Evolutionary conservation across 2,797 vertebrate genomes (phyloP).

Genomic region (Mycteria americana): DNA sequence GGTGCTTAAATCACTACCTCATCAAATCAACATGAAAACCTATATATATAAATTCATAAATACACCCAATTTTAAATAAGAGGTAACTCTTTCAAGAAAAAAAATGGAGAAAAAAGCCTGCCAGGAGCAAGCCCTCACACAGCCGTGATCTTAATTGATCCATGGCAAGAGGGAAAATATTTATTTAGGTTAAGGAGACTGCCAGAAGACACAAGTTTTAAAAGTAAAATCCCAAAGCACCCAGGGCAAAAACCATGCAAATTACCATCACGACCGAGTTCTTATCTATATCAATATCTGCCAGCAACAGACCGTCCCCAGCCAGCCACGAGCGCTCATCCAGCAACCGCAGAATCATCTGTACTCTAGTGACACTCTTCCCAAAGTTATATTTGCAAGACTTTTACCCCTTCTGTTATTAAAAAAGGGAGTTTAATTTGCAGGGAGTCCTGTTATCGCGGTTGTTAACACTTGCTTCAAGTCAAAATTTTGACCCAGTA

Average conservation of each 20-base stretch:
- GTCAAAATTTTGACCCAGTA: not conserved
- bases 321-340: not conserved
- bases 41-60: not conserved
- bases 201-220: not conserved
- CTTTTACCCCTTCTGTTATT: not conserved
- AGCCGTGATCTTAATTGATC: not conserved
- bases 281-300: not conserved
- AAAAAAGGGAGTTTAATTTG: not conserved
- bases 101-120: not conserved
- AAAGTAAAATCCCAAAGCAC: conserved; percentile 11
- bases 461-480: not conserved
- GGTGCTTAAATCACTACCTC: not conserved
- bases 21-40: not conserved
- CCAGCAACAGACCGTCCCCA: not conserved
- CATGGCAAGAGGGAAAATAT: not conserved
- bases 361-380: accelerated
- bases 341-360: not conserved
- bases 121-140: not conserved
- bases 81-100: not conserved
- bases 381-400: not conserved
- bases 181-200: conserved; percentile 30
- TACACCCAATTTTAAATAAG: not conserved
- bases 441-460: accelerated
- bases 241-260: not conserved
- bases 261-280: not conserved